Conservation (phyloP, 2,888 invertebrate genomes). For the Cerastoderma edule region DNA sequence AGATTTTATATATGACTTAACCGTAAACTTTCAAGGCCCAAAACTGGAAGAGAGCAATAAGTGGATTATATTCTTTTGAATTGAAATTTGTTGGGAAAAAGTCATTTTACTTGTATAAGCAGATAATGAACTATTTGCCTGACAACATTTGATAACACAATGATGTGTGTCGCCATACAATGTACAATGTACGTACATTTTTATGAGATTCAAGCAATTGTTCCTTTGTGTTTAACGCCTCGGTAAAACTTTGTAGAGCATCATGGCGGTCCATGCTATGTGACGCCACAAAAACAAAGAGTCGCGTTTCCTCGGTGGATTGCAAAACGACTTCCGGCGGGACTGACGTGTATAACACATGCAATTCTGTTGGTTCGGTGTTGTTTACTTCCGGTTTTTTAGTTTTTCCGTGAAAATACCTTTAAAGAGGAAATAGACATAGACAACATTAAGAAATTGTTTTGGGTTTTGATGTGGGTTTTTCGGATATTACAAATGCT, state of each 20-base stretch:
- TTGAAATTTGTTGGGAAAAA: not conserved
- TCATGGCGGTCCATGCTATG: slow-evolving; percentile 44
- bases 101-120: not conserved
- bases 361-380: slow-evolving; percentile 33
- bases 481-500: too few species aligned
- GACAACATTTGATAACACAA: not conserved
- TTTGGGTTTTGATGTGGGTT: not conserved
- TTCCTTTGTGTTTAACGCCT: slow-evolving; percentile 19
- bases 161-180: not conserved
- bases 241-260: slow-evolving; percentile 27
- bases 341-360: slow-evolving; percentile 44
- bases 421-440: slow-evolving; percentile 8
- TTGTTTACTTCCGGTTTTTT: slow-evolving; percentile 48
- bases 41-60: not conserved
- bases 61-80: not conserved
- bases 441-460: not conserved
- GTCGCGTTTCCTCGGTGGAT: not conserved
- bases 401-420: slow-evolving; percentile 42
- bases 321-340: slow-evolving; percentile 30
- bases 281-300: slow-evolving; percentile 46
- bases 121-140: not conserved
- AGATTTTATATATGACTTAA: too few species aligned
- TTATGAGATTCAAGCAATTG: slow-evolving; percentile 22
- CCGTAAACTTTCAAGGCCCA: too few species aligned
- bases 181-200: not conserved